A percentile compares a stretch with the other conserved stretches of the same genome.
Evolutionary conservation across 2,113 vertebrate species (phyloP).

Genomic region (Eublepharis macularius): DNA sequence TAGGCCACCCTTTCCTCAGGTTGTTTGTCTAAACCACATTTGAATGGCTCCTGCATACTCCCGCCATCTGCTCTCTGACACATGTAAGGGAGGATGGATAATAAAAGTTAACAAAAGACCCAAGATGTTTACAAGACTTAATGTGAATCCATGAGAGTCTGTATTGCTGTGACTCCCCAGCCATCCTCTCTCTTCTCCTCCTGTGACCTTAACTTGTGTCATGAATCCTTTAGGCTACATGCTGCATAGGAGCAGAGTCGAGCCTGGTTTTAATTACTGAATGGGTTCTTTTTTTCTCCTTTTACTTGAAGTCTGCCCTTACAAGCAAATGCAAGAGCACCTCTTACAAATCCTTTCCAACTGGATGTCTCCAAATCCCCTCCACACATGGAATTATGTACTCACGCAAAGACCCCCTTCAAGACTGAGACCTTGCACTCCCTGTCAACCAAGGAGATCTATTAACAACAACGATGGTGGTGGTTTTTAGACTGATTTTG

Average conservation of each 20-base stretch:
- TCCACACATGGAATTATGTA: not conserved
- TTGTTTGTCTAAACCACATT: not conserved
- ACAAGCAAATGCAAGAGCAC: not conserved
- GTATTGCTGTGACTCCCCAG: not conserved
- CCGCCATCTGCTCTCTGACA: not conserved
- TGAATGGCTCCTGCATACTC: not conserved
- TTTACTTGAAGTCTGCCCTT: constrained; percentile 13
- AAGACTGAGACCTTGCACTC: not conserved
- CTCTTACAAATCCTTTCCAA: constrained; percentile 10
- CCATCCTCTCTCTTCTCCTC: not conserved
- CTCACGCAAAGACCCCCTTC: not conserved
- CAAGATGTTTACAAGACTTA: not conserved
- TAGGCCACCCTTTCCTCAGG: not conserved
- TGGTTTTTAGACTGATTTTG: too few relatives aligned
- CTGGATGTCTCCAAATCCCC: not conserved
- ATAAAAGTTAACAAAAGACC: constrained; percentile 4
- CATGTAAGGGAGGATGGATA: not conserved
- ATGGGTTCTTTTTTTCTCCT: not conserved
- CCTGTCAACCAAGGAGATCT: not conserved
- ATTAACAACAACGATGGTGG: not conserved
- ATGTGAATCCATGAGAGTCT: not conserved
- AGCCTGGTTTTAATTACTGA: constrained; percentile 4
- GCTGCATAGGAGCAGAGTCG: not conserved
- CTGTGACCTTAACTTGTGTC: constrained; percentile 9
- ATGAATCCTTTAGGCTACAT: not conserved